Conservation (phyloP, 2,113 vertebrate species). For the Antechinus flavipes region DNA sequence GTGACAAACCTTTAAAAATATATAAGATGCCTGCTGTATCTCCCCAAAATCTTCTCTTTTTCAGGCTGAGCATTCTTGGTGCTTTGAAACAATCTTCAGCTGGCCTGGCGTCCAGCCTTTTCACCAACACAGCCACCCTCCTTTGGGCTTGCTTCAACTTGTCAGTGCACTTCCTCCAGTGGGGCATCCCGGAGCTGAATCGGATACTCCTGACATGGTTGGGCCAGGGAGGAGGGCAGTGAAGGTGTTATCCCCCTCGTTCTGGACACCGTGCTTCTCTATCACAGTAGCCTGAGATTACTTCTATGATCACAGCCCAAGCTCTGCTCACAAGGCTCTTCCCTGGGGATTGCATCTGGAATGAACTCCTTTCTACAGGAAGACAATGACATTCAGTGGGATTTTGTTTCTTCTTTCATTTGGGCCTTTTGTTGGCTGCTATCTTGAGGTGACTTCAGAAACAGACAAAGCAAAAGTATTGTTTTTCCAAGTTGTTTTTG, state of each 20-base stretch:
- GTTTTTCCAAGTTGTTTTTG: not conserved
- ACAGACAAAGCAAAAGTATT: not conserved
- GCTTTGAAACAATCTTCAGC: not conserved
- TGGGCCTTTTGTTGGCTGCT: not conserved
- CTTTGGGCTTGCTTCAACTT: not conserved
- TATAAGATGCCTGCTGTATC: not conserved
- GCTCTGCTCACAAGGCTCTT: too few relatives aligned
- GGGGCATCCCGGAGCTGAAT: not conserved
- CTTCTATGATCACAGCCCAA: not conserved
- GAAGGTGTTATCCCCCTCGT: not conserved
- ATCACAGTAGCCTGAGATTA: not conserved
- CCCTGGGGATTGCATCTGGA: not conserved
- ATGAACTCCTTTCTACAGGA: not conserved
- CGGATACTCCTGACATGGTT: not conserved
- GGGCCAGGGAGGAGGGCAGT: not conserved
- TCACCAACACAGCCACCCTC: not conserved
- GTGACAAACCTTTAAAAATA: not conserved
- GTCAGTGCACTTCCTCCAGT: not conserved
- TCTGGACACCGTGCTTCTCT: not conserved
- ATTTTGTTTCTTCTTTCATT: not conserved
- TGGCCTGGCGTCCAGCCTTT: not conserved
- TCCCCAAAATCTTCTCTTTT: not conserved
- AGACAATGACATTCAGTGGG: not conserved
- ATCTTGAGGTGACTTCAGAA: not conserved
- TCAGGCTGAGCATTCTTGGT: not conserved